phyloP scores from a whole-genome alignment of 2,113 vertebrate genomes.

The Podilymbus podiceps region DNA sequence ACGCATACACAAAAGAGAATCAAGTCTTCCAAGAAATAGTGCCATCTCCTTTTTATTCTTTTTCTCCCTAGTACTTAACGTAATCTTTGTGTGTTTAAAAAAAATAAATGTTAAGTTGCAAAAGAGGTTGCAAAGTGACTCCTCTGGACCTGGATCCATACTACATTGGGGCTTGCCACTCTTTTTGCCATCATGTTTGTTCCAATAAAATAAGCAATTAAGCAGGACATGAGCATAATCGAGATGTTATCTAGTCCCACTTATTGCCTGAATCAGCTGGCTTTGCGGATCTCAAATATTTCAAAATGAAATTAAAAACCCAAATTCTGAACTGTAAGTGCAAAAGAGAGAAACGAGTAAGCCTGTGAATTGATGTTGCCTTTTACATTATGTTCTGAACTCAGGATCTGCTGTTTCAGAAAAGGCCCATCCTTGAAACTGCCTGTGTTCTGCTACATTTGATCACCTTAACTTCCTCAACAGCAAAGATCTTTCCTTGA shows the following conservation, averaged over 20 bases:
- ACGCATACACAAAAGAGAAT: not conserved
- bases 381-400: not conserved
- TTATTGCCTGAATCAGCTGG: not conserved
- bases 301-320: not conserved
- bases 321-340: not conserved
- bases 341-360: not conserved
- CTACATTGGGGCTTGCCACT: not conserved
- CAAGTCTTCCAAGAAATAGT: not conserved
- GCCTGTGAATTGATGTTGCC: accelerated
- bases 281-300: not conserved
- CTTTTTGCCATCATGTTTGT: not conserved
- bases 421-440: not conserved
- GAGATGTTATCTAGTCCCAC: not conserved
- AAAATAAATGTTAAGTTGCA: not conserved
- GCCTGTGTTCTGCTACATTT: not conserved
- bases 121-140: not conserved
- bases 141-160: not conserved
- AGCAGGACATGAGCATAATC: not conserved
- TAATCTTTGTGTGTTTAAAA: not conserved
- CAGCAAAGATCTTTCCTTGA: not conserved
- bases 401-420: not conserved
- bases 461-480: not conserved
- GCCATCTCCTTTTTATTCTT: not conserved
- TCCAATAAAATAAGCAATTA: not conserved
- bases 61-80: not conserved